Evolutionary conservation across 2,888 invertebrate genomes (phyloP), one percentile per base, ranked within the genome.

Genomic region (Hypsopygia costalis): DNA sequence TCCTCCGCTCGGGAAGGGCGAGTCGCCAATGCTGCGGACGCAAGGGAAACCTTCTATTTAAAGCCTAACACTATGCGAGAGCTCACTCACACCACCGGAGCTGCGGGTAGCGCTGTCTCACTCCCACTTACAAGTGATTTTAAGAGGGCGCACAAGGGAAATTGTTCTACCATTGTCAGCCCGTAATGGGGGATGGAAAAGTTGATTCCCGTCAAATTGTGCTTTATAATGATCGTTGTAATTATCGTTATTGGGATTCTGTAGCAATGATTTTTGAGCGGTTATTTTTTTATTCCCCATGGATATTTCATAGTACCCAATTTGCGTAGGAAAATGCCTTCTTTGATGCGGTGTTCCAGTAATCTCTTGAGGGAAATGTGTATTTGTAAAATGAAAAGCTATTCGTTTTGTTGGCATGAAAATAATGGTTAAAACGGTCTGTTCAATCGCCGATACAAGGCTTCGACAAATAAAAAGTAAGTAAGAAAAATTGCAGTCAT

Each of bases 81-180:
- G 43, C 47, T 43, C 55, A 41, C 69, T 44, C 66, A 58, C 69
- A 61, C 61, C 33, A 40, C 29, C 51, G 28, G 43, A 22, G 1
- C 43, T 3, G 36, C 10, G n/a, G 32, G 32, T 44, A 43, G 43
- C 25, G 36, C 32, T 48, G 40, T 43, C 61, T 49, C 64, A 49
- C 64, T 51, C 58, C 34, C 66, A 48, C 71, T 38, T 47, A 40
- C 48, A 43, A 46, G 44, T 40, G 20, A 53, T 10, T 58, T 70
- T 78, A 80, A 79, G 81, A 76, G 77, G 69, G 69, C 62, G 76
- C 73, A 71, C 67, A 67, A 67, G 78, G 69, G 69, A 80, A 83
- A 82, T 81, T 76, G 77, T 67, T 63, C 69, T 57, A 56, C 79
- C 73, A 83, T 86, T 86, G 86, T 86, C 77, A 76, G 66, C 62